Base-by-base conservation (phyloP, 1,140 invertebrate species). In the Trissolcus basalis region DNA sequence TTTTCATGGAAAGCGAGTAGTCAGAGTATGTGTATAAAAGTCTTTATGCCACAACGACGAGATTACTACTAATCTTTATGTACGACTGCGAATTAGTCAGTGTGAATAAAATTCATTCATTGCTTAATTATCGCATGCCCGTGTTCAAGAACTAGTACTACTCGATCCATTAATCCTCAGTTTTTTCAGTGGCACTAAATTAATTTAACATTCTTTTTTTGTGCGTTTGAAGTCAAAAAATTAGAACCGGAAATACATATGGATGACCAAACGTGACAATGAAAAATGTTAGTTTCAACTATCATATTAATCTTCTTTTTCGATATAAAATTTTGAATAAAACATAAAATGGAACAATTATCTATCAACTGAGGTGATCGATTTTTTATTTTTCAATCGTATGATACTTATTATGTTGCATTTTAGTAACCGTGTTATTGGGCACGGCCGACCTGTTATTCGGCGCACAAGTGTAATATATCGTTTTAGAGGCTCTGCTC, bases 1-100 rank as follows among this genome's bases (percentile, higher is more conserved):
- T 55, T 79, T 79, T 79, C 65, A 19, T 39, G 77, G 32, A 27
- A 60, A 71, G 56, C 77, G 61, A 74, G 71, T 78, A 70, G 67
- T 74, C 65, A 36, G 47, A 74, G 65, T 74, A 74, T 67, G 77
- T 67, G 68, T 74, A 74, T 78, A 78, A 78, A 71, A 78, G 77
- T 71, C 71, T 75, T 79, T 60, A 79, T 79, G 71, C 71, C 77
- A 79, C 77, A 79, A 79, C 67, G 71, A 79, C 54, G 71, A 79
- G 71, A 79, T 79, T 79, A 75, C 71, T 72, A 65, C 77, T 79
- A 76, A 79, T 79, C 77, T 73, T 79, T 75, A 79, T 73, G 69
- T 79, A 79, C 77, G 72, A 79, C 77, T 75, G 50, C 50, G 68
- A 75, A 79, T 79, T 79, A 79, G 77, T 70, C 64, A 16, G 59